Percentiles rank a stretch among this genome's conserved stretches.
These are phyloP conservation scores for Vombatus ursinus DNA, from an alignment of 2,113 vertebrate genomes.

Conservation along the genomic window DNA sequence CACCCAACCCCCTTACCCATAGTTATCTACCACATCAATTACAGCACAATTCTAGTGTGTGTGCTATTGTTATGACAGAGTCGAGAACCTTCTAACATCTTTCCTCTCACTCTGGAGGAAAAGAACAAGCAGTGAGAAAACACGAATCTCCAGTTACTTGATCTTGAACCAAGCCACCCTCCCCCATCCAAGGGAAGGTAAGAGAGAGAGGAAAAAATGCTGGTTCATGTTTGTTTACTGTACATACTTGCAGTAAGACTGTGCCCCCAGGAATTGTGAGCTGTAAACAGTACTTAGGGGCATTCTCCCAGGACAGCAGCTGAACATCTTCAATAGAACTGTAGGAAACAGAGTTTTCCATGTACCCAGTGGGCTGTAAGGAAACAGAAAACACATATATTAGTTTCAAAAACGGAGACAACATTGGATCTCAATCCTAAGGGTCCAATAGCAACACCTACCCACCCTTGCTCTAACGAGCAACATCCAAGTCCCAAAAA, in stretches of 20 bases:
- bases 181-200: background rate
- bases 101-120: background rate
- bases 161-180: background rate
- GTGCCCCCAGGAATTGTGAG: slow-evolving; percentile 97
- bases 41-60: background rate
- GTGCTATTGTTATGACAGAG: background rate
- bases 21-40: background rate
- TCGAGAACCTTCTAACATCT: background rate
- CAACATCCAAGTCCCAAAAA: background rate
- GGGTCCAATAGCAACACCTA: background rate
- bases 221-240: slow-evolving; percentile 46
- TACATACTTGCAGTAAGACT: slow-evolving; percentile 94
- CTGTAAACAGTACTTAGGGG: slow-evolving; percentile 99
- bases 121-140: background rate
- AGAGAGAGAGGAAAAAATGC: slow-evolving; percentile 30
- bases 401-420: slow-evolving; percentile 34
- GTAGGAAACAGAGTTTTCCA: slow-evolving; percentile 97
- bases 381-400: background rate
- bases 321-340: slow-evolving; percentile 98
- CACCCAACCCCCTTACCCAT: background rate
- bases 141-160: background rate
- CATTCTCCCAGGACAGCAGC: slow-evolving; percentile 99
- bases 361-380: slow-evolving; percentile 96
- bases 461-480: background rate
- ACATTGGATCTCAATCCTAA: background rate